A percentile compares a stretch with the other conserved stretches of the same genome.
These are phyloP conservation scores for Butorides virescens DNA, from an alignment of 2,113 vertebrate species.

Conservation along the genomic window DNA sequence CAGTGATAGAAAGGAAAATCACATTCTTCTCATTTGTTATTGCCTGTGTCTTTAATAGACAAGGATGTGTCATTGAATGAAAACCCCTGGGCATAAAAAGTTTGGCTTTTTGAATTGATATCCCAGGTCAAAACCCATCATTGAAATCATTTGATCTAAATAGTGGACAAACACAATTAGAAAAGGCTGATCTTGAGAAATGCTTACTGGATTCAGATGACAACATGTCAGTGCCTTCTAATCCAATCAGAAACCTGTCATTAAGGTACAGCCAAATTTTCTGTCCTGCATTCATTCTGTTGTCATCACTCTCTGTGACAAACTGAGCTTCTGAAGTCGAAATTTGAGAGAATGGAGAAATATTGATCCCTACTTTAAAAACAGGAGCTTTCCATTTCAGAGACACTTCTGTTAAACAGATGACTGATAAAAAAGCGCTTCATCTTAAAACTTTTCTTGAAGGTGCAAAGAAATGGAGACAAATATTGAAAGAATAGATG, in stretches of 20 bases:
- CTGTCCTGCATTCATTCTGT: background rate
- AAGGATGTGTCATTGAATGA: background rate
- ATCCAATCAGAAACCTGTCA: background rate
- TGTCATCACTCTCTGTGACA: background rate
- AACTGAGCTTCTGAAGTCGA: background rate
- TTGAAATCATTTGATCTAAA: background rate
- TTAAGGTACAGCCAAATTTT: background rate
- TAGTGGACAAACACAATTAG: background rate
- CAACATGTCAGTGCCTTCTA: background rate
- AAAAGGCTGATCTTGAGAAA: background rate
- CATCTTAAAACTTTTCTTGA: background rate
- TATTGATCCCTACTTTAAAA: background rate
- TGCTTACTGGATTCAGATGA: background rate
- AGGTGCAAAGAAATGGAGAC: background rate
- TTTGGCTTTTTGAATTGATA: background rate
- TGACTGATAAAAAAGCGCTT: background rate
- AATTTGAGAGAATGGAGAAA: background rate
- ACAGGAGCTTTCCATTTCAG: background rate
- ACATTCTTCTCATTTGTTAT: background rate
- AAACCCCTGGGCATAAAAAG: background rate
- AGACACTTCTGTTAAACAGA: background rate
- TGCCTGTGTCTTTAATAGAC: background rate
- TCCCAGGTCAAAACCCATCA: background rate
- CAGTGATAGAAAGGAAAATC: background rate
- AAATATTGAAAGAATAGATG: background rate